Percentiles rank a stretch among this genome's conserved stretches.
Conservation (phyloP, 2,113 vertebrate species). For the Cryptomyrus ogoouensis region DNA sequence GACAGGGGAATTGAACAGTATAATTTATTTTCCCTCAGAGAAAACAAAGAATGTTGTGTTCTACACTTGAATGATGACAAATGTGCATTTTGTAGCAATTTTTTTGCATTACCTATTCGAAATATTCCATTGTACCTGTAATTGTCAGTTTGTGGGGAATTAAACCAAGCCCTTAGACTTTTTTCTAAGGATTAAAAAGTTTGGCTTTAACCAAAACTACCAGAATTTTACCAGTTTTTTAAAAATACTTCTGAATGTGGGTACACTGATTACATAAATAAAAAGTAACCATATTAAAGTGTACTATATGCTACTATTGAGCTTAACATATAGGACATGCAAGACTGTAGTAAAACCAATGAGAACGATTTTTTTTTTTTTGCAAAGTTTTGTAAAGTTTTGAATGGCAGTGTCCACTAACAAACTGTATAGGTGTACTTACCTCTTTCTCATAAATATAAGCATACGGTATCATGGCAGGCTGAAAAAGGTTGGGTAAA, state of each 20-base stretch:
- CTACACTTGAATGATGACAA: neutral
- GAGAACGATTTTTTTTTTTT: neutral
- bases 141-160: neutral
- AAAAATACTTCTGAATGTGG: neutral
- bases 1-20: neutral
- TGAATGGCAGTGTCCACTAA: neutral
- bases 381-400: neutral
- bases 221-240: neutral
- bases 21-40: neutral
- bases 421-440: neutral
- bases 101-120: neutral
- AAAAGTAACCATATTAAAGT: neutral
- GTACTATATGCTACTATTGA: neutral
- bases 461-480: neutral
- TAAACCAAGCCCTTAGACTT: neutral
- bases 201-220: constrained; percentile 6
- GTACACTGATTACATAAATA: neutral
- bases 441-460: neutral
- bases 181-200: neutral
- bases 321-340: neutral
- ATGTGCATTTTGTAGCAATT: neutral
- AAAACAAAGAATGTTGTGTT: neutral
- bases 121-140: neutral
- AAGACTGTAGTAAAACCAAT: neutral
- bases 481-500: neutral